These are phyloP conservation scores for Agrochola lychnidis DNA, from an alignment of 2,888 invertebrate species.

Conservation along the genomic window DNA sequence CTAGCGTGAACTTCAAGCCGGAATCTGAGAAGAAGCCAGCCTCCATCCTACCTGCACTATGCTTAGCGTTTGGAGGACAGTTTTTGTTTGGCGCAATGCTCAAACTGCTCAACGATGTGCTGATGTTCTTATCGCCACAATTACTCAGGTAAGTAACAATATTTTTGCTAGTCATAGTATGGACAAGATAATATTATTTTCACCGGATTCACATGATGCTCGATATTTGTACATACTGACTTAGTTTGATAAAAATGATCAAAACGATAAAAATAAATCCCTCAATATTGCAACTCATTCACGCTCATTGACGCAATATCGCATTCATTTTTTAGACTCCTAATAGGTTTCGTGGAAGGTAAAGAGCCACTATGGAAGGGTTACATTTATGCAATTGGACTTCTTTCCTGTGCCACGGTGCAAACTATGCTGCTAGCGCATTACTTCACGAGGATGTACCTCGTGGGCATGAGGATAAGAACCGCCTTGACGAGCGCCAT, in stretches of 20 bases:
- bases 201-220: neutral
- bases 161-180: conserved; percentile 32
- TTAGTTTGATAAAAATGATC: conserved; percentile 27
- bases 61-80: conserved; percentile 96
- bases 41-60: conserved; percentile 95
- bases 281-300: conserved; percentile 14
- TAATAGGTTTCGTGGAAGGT: conserved; percentile 93
- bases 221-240: conserved; percentile 12
- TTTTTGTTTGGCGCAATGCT: conserved; percentile 96
- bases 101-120: conserved; percentile 95
- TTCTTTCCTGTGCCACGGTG: conserved; percentile 94
- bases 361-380: conserved; percentile 95
- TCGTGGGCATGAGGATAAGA: conserved; percentile 97
- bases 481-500: conserved; percentile 97
- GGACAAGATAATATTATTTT: conserved; percentile 10
- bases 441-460: conserved; percentile 97
- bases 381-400: conserved; percentile 94
- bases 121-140: conserved; percentile 97
- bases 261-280: conserved; percentile 20
- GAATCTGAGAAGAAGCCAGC: conserved; percentile 93
- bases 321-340: conserved; percentile 88
- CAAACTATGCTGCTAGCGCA: conserved; percentile 97
- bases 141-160: conserved; percentile 93
- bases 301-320: neutral
- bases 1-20: conserved; percentile 93